Evolutionary conservation across 2,113 vertebrate genomes (phyloP).

Genomic region (Petrocephalus microphthalmus): DNA sequence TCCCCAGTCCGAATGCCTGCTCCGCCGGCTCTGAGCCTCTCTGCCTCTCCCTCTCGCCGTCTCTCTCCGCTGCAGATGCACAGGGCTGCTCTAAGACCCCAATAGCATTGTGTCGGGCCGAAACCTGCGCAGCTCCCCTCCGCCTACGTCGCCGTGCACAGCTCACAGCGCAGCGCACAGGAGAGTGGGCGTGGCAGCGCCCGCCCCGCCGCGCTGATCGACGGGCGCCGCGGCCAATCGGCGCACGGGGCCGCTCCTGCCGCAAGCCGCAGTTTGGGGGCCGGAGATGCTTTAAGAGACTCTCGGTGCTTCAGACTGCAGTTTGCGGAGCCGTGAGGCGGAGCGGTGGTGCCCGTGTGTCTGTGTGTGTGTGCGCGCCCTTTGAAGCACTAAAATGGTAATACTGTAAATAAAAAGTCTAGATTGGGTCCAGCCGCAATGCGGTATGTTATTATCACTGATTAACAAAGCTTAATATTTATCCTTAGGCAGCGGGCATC

Average conservation of each 20-base stretch:
- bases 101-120: constrained; percentile 51
- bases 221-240: constrained; percentile 44
- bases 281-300: background rate
- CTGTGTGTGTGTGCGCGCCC: background rate
- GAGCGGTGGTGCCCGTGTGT: background rate
- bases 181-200: background rate
- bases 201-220: constrained; percentile 41
- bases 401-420: background rate
- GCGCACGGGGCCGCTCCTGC: background rate
- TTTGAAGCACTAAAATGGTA: background rate
- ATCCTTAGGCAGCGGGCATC: background rate
- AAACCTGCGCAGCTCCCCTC: constrained; percentile 50
- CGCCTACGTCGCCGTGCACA: constrained; percentile 47
- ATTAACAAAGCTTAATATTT: background rate
- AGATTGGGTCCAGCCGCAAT: background rate
- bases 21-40: constrained; percentile 25
- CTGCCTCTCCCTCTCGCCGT: constrained; percentile 35
- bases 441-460: constrained; percentile 4
- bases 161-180: constrained; percentile 19
- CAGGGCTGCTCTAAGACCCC: constrained; percentile 48
- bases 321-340: background rate
- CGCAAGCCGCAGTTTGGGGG: constrained; percentile 14
- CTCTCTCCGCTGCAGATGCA: constrained; percentile 46
- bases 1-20: constrained; percentile 45
- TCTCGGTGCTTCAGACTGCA: background rate